Evolutionary conservation across 2,113 vertebrate species (phyloP).

Genomic region (Cichladusa arquata): DNA sequence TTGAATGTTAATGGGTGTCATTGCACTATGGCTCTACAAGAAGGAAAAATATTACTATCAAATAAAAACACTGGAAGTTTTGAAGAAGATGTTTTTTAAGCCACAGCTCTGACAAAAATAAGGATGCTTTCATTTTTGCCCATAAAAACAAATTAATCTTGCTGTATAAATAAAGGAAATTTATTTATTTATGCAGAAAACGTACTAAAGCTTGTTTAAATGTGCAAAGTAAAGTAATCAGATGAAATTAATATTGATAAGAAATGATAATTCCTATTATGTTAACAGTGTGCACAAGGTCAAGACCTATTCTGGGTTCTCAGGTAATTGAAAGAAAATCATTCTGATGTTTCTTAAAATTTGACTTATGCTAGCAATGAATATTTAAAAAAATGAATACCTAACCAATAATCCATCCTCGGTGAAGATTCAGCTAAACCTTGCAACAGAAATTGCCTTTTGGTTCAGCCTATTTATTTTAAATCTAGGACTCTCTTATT

Average conservation of each 20-base stretch:
- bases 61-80: slow-evolving; percentile 35
- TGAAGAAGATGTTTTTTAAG: slow-evolving; percentile 26
- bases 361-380: slow-evolving; percentile 2
- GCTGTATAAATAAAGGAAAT: slow-evolving; percentile 13
- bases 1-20: slow-evolving; percentile 62
- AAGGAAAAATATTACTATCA: slow-evolving; percentile 26
- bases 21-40: slow-evolving; percentile 33
- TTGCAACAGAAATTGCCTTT: slow-evolving; percentile 51
- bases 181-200: slow-evolving; percentile 24
- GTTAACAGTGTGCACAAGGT: background rate
- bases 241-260: slow-evolving; percentile 39
- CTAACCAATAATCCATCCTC: slow-evolving; percentile 39
- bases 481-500: slow-evolving; percentile 37
- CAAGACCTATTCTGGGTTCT: background rate
- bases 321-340: background rate
- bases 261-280: slow-evolving; percentile 11
- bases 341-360: slow-evolving; percentile 20
- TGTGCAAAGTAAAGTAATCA: background rate
- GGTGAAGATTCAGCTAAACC: slow-evolving; percentile 7
- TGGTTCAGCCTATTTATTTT: slow-evolving; percentile 53
- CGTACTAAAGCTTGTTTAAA: background rate
- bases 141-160: slow-evolving; percentile 29
- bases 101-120: slow-evolving; percentile 36
- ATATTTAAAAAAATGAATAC: slow-evolving; percentile 19
- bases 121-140: slow-evolving; percentile 15